Percentiles rank a stretch among this genome's conserved stretches.
Conservation (phyloP, 2,888 invertebrate genomes). For the Anodontia alba region DNA sequence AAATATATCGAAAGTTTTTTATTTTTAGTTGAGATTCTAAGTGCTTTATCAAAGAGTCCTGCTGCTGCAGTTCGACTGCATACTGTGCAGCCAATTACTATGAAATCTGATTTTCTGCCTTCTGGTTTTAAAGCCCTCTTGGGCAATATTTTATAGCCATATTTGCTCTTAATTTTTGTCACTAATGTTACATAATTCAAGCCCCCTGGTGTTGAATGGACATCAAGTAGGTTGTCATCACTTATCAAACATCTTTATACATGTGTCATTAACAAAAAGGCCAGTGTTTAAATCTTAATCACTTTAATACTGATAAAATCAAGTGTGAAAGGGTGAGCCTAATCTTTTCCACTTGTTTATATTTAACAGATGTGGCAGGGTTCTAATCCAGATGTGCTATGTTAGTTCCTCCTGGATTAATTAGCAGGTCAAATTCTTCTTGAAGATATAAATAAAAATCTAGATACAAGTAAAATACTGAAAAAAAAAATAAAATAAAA, state of each 20-base stretch:
- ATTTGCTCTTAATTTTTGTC: conserved; percentile 11
- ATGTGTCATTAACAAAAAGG: conserved; percentile 17
- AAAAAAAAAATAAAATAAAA: too few species aligned
- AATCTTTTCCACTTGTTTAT: conserved; percentile 9
- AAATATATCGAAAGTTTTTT: too few species aligned
- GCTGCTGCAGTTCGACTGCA: not conserved
- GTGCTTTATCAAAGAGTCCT: too few species aligned
- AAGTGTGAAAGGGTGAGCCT: not conserved
- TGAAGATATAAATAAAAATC: too few species aligned
- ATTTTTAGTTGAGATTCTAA: too few species aligned
- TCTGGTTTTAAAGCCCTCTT: not conserved
- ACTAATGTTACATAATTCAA: not conserved
- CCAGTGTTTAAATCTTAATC: conserved; percentile 15
- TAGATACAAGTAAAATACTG: too few species aligned
- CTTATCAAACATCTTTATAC: conserved; percentile 5
- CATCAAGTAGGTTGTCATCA: conserved; percentile 6
- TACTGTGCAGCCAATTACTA: not conserved
- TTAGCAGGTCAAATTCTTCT: too few species aligned
- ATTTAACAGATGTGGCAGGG: conserved; percentile 13
- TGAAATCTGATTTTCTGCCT: conserved; percentile 12
- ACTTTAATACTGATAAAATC: not conserved
- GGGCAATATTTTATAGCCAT: not conserved
- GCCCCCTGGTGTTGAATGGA: conserved; percentile 6
- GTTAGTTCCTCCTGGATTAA: too few species aligned
- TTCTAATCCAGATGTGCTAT: not conserved